Percentiles rank a stretch among this genome's conserved stretches.
These are phyloP conservation scores for Musca domestica DNA, from an alignment of 1,140 invertebrate species.

Conservation along the genomic window DNA sequence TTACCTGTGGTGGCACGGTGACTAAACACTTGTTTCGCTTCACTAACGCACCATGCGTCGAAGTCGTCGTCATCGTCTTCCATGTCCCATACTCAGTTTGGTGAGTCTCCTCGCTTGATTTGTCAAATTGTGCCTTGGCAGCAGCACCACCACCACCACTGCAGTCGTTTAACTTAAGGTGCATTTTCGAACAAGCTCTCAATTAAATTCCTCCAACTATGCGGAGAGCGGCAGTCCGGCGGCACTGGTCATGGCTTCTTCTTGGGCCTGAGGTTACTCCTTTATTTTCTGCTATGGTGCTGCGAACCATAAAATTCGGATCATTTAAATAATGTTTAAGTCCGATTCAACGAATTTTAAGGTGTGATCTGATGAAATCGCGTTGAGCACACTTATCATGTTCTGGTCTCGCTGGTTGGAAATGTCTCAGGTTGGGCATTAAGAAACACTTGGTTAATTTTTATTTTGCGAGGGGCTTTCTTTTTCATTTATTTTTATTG, in stretches of 20 bases:
- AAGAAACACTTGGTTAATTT: background rate
- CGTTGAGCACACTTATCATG: slow-evolving; percentile 19
- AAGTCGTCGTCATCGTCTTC: background rate
- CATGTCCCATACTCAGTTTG: background rate
- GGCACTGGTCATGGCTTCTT: background rate
- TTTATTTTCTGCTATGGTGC: background rate
- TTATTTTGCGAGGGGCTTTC: background rate
- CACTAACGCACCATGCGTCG: slow-evolving; percentile 49
- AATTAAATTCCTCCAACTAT: slow-evolving; percentile 6
- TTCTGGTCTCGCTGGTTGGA: background rate
- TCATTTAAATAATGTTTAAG: slow-evolving; percentile 7
- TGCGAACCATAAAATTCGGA: background rate
- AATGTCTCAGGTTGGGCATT: background rate
- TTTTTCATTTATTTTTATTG: slow-evolving; percentile 4
- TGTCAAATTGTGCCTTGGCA: background rate
- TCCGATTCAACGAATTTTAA: slow-evolving; percentile 4
- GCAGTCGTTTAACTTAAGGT: no score
- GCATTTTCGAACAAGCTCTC: background rate
- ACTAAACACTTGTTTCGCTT: slow-evolving; percentile 55
- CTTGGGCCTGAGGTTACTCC: background rate
- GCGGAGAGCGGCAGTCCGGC: background rate
- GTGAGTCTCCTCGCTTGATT: background rate
- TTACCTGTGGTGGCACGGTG: slow-evolving; percentile 33
- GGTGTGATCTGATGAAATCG: slow-evolving; percentile 19
- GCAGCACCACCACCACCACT: background rate